These are phyloP conservation scores for Eristalis intricaria DNA, from an alignment of 2,888 invertebrate genomes.

Conservation along the genomic window DNA sequence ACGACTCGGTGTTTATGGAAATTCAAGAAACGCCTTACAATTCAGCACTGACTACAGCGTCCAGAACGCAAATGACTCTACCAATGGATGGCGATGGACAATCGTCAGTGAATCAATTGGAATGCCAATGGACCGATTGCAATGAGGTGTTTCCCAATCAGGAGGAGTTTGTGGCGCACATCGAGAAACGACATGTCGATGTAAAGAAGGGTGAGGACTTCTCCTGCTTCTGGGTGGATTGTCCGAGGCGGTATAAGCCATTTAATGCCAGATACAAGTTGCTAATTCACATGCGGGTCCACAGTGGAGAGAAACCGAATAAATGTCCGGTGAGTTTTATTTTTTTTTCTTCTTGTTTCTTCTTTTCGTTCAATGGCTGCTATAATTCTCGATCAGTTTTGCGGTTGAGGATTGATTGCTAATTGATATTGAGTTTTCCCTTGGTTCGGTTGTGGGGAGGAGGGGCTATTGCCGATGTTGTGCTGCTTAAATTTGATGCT, in stretches of 20 bases:
- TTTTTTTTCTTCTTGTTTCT: conserved; percentile 3
- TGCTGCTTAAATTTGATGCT: too few species aligned
- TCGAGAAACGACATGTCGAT: conserved; percentile 94
- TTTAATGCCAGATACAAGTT: conserved; percentile 99
- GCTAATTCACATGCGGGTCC: conserved; percentile 97
- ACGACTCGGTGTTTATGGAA: conserved; percentile 74
- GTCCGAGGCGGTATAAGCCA: conserved; percentile 92
- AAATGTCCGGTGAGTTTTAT: conserved; percentile 93
- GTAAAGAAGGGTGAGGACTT: conserved; percentile 93
- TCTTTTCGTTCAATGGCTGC: background rate
- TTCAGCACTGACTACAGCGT: conserved; percentile 32
- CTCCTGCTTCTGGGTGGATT: conserved; percentile 96
- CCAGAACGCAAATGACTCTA: background rate
- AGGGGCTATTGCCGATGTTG: too few species aligned
- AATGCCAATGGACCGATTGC: conserved; percentile 94
- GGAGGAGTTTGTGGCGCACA: conserved; percentile 90
- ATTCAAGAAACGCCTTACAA: conserved; percentile 57
- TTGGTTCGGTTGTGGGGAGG: too few species aligned
- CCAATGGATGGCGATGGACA: conserved; percentile 42
- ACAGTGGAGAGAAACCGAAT: conserved; percentile 99
- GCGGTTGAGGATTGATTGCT: conserved; percentile 5
- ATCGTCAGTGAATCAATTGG: conserved; percentile 71
- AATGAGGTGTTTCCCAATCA: conserved; percentile 90
- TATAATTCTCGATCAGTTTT: background rate
- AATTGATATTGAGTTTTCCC: background rate